These are phyloP conservation scores for Nasua narica DNA, from an alignment of 2,797 vertebrate genomes.

Conservation along the genomic window DNA sequence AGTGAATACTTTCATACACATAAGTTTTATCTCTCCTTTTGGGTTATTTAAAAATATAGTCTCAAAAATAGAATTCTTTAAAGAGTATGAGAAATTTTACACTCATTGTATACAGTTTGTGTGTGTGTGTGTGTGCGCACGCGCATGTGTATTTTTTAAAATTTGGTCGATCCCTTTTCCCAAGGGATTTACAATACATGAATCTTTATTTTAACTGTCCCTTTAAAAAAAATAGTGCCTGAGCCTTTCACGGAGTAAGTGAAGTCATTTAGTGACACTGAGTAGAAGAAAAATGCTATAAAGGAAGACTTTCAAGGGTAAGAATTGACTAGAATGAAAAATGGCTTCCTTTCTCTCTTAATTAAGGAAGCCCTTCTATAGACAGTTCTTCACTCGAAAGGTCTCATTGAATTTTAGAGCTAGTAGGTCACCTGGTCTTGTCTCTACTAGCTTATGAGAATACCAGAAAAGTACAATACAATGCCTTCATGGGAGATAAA, in stretches of 20 bases:
- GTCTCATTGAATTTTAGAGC: constrained; percentile 15
- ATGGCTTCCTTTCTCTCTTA: not conserved
- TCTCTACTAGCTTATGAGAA: not conserved
- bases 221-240: not conserved
- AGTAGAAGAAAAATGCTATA: not conserved
- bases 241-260: not conserved
- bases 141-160: not conserved
- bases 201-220: not conserved
- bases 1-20: not conserved
- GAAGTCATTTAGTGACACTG: not conserved
- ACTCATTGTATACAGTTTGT: not conserved
- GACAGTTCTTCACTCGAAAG: not conserved
- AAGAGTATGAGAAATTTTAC: not conserved
- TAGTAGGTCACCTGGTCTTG: not conserved
- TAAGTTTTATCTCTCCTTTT: not conserved
- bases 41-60: not conserved
- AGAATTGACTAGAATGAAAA: not conserved
- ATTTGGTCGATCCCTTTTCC: not conserved
- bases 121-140: not conserved
- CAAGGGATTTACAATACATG: not conserved
- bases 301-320: not conserved
- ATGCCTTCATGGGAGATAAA: not conserved
- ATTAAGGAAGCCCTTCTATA: not conserved
- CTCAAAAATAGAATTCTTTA: constrained; percentile 25
- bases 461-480: not conserved